Conservation (phyloP, 2,797 vertebrate genomes). For the Enoplosus armatus region DNA sequence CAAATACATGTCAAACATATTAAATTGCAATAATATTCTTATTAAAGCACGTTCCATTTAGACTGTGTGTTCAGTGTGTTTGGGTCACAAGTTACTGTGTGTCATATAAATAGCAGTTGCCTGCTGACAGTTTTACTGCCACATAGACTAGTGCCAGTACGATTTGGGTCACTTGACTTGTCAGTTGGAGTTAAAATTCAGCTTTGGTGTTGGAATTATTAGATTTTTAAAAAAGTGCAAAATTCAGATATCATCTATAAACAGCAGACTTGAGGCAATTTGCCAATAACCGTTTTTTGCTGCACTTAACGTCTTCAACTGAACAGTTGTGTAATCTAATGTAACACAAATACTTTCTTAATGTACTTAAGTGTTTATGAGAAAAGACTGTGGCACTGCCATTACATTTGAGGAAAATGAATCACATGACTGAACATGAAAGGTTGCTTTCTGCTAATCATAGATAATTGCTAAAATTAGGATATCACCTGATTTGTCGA, state of each 20-base stretch:
- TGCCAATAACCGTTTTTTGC: background rate
- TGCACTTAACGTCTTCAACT: background rate
- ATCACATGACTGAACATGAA: background rate
- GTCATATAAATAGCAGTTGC: background rate
- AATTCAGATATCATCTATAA: background rate
- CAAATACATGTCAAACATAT: slow-evolving; percentile 3
- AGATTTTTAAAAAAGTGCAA: background rate
- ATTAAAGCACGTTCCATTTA: background rate
- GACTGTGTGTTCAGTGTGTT: background rate
- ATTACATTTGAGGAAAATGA: background rate
- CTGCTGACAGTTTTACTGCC: background rate
- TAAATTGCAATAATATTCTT: background rate
- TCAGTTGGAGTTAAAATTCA: background rate
- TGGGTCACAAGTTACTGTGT: background rate
- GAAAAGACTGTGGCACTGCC: too few relatives aligned
- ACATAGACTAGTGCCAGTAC: background rate
- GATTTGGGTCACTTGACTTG: background rate
- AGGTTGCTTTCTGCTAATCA: background rate
- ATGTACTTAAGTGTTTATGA: too few relatives aligned
- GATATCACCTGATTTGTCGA: background rate
- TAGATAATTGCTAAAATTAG: background rate
- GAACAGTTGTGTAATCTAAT: background rate
- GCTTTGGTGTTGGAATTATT: background rate
- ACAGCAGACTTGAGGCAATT: background rate
- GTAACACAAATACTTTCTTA: background rate